Evolutionary conservation across 2,797 vertebrate species (phyloP), one percentile per base, ranked within the genome.

Genomic region (Scolopax bukidnonensis): DNA sequence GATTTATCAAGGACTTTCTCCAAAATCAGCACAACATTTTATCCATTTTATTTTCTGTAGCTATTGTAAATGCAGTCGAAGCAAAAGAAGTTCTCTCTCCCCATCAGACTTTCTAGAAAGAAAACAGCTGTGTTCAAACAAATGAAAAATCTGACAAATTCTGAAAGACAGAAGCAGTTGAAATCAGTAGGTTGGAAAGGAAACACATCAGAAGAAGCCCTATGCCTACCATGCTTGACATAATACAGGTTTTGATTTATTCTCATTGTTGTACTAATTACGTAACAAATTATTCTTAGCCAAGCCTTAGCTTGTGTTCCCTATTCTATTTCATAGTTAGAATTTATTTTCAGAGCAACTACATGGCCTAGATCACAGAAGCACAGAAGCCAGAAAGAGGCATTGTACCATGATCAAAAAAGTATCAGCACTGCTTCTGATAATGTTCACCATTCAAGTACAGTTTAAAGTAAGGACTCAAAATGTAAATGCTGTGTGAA

Each of bases 281-380:
- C 5, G 8, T 93, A 93, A 95, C 82, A 91, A 63, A 87, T 88
- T 94, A 93, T 84, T 95, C 92, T 95, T 88, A 90, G 69, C 57
- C 76, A 91, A 83, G 64, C n/a, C 19, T 87, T 87, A 65, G 78
- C 81, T 87, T 83, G 80, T 54, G 61, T 86, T 88, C 57, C 32
- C 50, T 65, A 30, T 71, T 90, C 53, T 65, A 36, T 73, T 82
- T 82, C n/a, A 41, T 60, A 91, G 67, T 68, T 51, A 78, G 85
- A 51, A 82, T 90, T 96, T 25, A 64, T 81, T 88, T 68, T 40
- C 60, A 71, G 38, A 77, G 25, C 25, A 27, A 84, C 63, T 90
- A 36, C 20, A 27, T 57, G 86, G 74, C 54, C 23, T 84, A 41
- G 41, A 71, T 57, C 69, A 82, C 70, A 78, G 57, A 86, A 78